Base-by-base conservation (phyloP, 2,797 vertebrate species). In the Galagoides demidoff region DNA sequence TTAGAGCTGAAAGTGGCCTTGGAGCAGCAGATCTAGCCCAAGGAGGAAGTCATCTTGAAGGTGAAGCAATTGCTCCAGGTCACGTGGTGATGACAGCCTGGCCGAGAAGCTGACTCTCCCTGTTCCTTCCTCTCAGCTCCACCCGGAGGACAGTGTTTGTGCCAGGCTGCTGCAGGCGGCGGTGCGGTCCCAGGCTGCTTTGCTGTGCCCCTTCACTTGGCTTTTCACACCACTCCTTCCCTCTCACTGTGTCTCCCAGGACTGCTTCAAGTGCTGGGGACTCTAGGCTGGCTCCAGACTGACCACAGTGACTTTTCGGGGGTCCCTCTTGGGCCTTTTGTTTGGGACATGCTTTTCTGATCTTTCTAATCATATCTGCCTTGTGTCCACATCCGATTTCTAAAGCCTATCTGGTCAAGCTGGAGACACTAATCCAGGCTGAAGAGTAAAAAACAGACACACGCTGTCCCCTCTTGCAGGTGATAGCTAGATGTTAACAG, bases 361-460 rank as follows among this genome's bases (percentile, higher is more conserved):
- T 17, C 23, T 2, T 88, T 20, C 19, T 16, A 63, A 16, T 92
- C 16, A 17, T 49, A 70, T 88, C 27, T 86, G 34, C 23, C 43
- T 86, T 20, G 10, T 70, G 73, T 61, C 43, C 55, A 59, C 2
- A 12, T 84, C n/a, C 43, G 74, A 70, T 63, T 93, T 76, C 52
- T 90, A 39, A 90, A 92, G 52, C 39, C n/a, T 52, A 16, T 78
- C 73, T 90, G 49, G 25, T 43, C n/a, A 85, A 34, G 49, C 43
- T 91, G 29, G 63, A 94, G 86, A 87, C 92, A 17, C 16, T 10
- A 91, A 85, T 68, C 25, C 43, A 90, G 94, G 34, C 9, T 63
- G 71, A 86, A 57, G 71, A 59, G 37, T 79, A 61, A 86, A 55
- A 0, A 5, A 29, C 0, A 0, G n/a, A 45, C 9, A 45, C 9